phyloP scores from a whole-genome alignment of 92 coral and sea anemone species.

The Zoanthus solanderi region DNA sequence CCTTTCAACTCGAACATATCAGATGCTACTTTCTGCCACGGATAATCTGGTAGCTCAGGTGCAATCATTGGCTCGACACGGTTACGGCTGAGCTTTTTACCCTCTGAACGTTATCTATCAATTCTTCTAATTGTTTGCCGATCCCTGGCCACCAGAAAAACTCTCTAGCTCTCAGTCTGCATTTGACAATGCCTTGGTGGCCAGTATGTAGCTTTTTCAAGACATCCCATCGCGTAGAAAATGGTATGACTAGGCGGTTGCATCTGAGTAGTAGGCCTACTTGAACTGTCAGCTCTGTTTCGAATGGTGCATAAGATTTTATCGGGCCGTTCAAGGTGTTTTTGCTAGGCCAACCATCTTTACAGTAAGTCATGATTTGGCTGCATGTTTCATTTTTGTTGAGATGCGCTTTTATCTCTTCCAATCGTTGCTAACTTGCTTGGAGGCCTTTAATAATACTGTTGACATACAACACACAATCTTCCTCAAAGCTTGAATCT shows the following conservation, averaged over 20 bases:
- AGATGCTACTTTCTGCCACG: too few relatives aligned
- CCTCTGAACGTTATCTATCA: constrained; percentile 50
- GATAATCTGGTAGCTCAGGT: constrained; percentile 50
- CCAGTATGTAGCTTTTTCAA: constrained; percentile 63
- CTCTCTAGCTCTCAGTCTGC: constrained; percentile 62
- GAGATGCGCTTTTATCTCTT: too few relatives aligned
- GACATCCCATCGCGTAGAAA: constrained; percentile 46
- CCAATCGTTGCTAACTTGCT: too few relatives aligned
- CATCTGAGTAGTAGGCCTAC: background rate
- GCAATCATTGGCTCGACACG: constrained; percentile 60
- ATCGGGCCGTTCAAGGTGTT: constrained; percentile 24
- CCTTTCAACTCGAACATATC: too few relatives aligned
- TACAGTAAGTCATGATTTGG: too few relatives aligned
- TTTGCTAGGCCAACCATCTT: constrained; percentile 16
- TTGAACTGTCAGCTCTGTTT: constrained; percentile 46
- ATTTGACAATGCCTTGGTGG: constrained; percentile 67
- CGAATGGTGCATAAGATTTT: constrained; percentile 14
- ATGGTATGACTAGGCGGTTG: constrained; percentile 32
- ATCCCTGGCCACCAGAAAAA: too few relatives aligned
- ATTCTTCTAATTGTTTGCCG: constrained; percentile 56
- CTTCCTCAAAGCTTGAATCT: too few relatives aligned
- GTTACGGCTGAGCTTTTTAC: constrained; percentile 50
- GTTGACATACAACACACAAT: too few relatives aligned
- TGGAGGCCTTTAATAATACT: too few relatives aligned
- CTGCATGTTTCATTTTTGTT: too few relatives aligned